Evolutionary conservation across 2,797 vertebrate species (phyloP).

Genomic region (Sylvia borin): DNA sequence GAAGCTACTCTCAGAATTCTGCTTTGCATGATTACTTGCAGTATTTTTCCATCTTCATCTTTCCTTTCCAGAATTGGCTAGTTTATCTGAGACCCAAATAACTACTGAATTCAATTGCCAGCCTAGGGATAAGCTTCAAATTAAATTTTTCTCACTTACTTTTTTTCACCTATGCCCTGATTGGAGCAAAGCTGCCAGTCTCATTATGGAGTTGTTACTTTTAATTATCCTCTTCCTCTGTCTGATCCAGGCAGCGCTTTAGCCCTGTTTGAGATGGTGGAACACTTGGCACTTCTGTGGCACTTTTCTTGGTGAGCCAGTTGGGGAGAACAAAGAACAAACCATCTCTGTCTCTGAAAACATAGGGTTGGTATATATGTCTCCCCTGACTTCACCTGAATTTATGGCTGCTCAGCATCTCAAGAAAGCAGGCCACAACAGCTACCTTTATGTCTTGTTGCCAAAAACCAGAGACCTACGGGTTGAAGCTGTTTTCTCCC

Average conservation of each 20-base stretch:
- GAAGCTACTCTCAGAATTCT: constrained; percentile 29
- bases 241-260: background rate
- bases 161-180: background rate
- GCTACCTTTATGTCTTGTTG: background rate
- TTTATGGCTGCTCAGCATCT: background rate
- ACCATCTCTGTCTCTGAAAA: background rate
- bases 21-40: constrained; percentile 35
- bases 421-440: background rate
- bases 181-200: background rate
- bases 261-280: background rate
- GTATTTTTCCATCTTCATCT: constrained; percentile 18
- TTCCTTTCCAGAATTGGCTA: background rate
- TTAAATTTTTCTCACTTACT: background rate
- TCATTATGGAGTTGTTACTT: background rate
- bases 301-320: background rate
- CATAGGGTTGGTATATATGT: rapidly evolving
- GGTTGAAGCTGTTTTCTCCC: background rate
- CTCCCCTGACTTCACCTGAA: background rate
- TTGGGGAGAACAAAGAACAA: background rate
- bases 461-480: background rate
- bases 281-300: background rate
- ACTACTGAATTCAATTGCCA: background rate
- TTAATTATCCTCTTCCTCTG: background rate
- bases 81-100: background rate
- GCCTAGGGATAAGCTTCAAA: background rate